Base-by-base conservation (phyloP, 1,140 invertebrate species). In the Zaprionus lachaisei region DNA sequence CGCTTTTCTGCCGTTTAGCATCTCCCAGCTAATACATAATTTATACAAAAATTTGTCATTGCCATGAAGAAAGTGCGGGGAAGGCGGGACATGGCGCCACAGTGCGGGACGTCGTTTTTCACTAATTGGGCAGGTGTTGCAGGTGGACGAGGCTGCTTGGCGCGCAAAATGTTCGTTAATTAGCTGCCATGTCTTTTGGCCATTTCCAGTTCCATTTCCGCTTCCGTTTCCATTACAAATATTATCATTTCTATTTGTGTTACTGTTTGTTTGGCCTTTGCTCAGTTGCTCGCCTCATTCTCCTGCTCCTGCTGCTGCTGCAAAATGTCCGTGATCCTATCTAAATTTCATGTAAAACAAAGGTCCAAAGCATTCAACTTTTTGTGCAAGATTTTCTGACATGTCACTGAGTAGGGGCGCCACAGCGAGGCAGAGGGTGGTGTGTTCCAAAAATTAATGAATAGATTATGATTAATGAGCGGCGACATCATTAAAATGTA, bases 401-500 rank as follows among this genome's bases (percentile, higher is more conserved):
- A 68, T 72, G 65, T 70, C 65, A 68, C 64, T 7, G 26, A 62
- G 60, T 41, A 11, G 41, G 60, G 22, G n/a, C 15, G 20, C 47
- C 4, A 17, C 68, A 71, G 20, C 17, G n/a, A 17, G 17, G 15
- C 20, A 7, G 20, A 7, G 14, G 37, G 41, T 2, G n/a, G 41
- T 17, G 41, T 44, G 49, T 58, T 72, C 57, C 79, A 75, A 85
- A 85, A 90, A 90, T 90, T 90, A 90, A 90, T 90, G 85, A 90
- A 90, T 90, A 90, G 85, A 90, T 90, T 90, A 90, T 90, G 85
- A 90, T 90, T 90, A 90, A 90, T 90, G 85, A 90, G 79, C 81
- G 84, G 84, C 81, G 85, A 90, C 85, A 90, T 90, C 85, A 90
- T 90, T 90, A 90, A 90, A 90, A 90, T 90, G 83, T 87, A 87